Evolutionary conservation across 2,113 vertebrate species (phyloP).

Genomic region (Anser brachyrhynchus): DNA sequence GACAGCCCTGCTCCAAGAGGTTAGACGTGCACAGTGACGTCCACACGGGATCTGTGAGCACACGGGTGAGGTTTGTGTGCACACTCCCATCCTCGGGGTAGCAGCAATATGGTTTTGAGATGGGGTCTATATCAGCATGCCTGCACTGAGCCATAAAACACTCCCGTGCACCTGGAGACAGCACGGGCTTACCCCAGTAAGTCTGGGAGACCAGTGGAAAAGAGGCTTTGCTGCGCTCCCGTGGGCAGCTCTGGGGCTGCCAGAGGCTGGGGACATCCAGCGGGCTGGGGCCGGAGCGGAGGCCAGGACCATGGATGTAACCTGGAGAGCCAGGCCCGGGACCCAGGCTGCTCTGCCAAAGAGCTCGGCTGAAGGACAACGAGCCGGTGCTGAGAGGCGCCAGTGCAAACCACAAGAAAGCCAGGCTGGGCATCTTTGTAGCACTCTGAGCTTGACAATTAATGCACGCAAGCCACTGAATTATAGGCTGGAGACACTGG

Average conservation of each 20-base stretch:
- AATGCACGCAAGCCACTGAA: conserved; percentile 64
- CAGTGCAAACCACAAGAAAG: conserved; percentile 68
- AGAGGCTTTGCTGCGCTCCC: not conserved
- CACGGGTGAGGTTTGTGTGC: not conserved
- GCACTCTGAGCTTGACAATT: conserved; percentile 61
- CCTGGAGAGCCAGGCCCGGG: not conserved
- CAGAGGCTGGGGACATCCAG: not conserved
- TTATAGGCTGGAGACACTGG: conserved; percentile 64
- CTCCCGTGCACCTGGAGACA: accelerated
- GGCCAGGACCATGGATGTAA: accelerated
- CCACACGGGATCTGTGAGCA: not conserved
- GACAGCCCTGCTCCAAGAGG: not conserved
- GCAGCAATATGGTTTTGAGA: not conserved
- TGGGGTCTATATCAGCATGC: not conserved
- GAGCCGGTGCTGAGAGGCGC: conserved; percentile 51
- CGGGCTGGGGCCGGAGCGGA: not conserved
- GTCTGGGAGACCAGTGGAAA: not conserved
- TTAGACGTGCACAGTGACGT: not conserved
- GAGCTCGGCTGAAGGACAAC: not conserved
- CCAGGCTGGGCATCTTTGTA: conserved; percentile 50
- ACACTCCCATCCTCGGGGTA: accelerated
- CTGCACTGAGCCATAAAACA: not conserved
- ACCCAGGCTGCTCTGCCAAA: not conserved
- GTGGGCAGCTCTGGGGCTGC: not conserved
- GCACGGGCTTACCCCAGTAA: not conserved